Conservation (phyloP, 2,113 vertebrate genomes). For the Heterotis niloticus region DNA sequence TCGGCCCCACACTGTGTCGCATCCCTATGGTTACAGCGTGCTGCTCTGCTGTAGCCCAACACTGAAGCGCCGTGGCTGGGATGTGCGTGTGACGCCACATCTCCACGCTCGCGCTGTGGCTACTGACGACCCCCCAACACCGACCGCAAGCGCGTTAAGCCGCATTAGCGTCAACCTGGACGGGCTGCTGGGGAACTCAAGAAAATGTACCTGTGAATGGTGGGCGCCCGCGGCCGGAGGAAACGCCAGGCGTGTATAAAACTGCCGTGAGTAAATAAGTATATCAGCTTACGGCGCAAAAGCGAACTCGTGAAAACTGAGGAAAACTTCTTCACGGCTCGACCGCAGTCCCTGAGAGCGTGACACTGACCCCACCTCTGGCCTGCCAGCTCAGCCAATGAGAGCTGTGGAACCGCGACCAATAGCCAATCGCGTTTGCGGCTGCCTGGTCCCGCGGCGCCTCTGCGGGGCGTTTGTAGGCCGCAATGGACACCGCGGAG, state of each 20-base stretch:
- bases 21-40: too few species aligned
- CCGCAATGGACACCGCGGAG: slow-evolving; percentile 60
- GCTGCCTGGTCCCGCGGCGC: slow-evolving; percentile 38
- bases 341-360: slow-evolving; percentile 3
- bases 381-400: slow-evolving; percentile 44
- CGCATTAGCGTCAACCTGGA: slow-evolving; percentile 58
- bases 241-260: background rate
- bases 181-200: slow-evolving; percentile 40
- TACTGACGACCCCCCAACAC: too few species aligned
- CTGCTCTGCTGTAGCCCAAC: too few species aligned
- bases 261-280: background rate
- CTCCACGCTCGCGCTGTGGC: slow-evolving; percentile 32
- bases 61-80: too few species aligned
- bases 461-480: slow-evolving; percentile 55
- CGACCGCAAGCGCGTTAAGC: slow-evolving; percentile 46
- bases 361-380: slow-evolving; percentile 11
- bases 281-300: background rate
- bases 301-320: background rate
- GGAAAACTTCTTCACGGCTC: slow-evolving; percentile 15
- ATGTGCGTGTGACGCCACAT: background rate
- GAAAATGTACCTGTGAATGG: slow-evolving; percentile 27
- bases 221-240: background rate
- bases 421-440: slow-evolving; percentile 36
- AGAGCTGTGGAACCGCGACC: background rate
- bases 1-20: too few species aligned